Evolutionary conservation across 2,888 invertebrate genomes (phyloP), one percentile per base, ranked within the genome.

Genomic region (Hoplodrina ambigua): DNA sequence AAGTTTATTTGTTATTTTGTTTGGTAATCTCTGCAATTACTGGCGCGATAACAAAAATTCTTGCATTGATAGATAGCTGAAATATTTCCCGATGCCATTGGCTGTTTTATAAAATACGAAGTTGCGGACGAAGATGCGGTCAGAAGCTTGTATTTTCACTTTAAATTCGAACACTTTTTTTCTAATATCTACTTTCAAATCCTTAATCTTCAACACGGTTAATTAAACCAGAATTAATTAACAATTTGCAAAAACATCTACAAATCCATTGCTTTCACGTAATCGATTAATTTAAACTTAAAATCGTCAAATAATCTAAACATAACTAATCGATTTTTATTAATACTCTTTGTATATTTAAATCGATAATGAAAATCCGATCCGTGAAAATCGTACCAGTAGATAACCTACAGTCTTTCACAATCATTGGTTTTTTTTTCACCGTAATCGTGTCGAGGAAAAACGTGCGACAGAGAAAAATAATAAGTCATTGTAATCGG

Each of bases 401-500:
- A 65, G 55, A 56, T 41, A n/a, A 63, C 49, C 13, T 41, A 41
- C 13, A 11, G 41, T 59, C n/a, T 94, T 95, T 93, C 94, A 90
- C 91, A 94, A 94, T 90, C 81, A 81, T 86, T 86, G 81, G 86
- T 88, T 91, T 91, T 86, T 90, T 89, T 91, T 91, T 86, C 90
- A 86, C 87, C 90, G 92, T 94, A 94, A 94, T 93, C 86, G 89
- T 92, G 91, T 92, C 93, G 93, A 94, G 92, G 94, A 94, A 95
- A 95, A 95, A 94, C 95, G 95, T 95, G 95, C 94, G 95, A 94
- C 84, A 89, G 83, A 86, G 85, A 88, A 89, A 92, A 92, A 94
- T 93, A 94, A 94, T 92, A 92, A 91, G 91, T 88, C 90, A 94
- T 94, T 94, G 94, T 94, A 81, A 67, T 64, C 64, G 55, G 69